Evolutionary conservation across 1,140 invertebrate species (phyloP).

Genomic region (Penaeus chinensis): DNA sequence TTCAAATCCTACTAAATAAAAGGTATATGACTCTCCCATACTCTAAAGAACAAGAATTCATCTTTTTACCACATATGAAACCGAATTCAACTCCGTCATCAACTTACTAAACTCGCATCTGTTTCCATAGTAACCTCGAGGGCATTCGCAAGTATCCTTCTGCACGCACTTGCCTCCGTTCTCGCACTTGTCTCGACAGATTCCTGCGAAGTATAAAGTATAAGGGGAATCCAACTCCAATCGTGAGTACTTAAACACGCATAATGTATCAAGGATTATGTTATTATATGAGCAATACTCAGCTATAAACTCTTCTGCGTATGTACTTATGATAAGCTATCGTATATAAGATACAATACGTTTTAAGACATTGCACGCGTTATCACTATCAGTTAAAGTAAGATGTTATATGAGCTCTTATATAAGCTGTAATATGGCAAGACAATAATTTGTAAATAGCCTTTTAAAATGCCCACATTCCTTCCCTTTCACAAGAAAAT

Average conservation of each 20-base stretch:
- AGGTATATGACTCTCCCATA: background rate
- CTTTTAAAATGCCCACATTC: background rate
- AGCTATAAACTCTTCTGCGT: no score
- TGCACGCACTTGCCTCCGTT: constrained; percentile 95
- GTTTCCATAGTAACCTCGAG: constrained; percentile 88
- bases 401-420: no score
- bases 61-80: background rate
- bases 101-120: constrained; percentile 91
- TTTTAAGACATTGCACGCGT: no score
- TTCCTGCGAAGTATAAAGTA: constrained; percentile 74
- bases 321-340: no score
- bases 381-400: no score
- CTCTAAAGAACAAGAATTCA: background rate
- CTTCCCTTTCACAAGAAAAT: no score
- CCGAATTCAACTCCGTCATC: background rate
- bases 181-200: constrained; percentile 88
- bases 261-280: no score
- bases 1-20: no score
- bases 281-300: no score
- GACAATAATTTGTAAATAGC: no score
- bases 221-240: background rate
- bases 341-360: no score
- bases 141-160: constrained; percentile 90
- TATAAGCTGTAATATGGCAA: no score
- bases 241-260: background rate